Percentiles rank a stretch among this genome's conserved stretches.
Evolutionary conservation across 2,888 invertebrate genomes (phyloP).

Genomic region (Drosophila nigricruria): DNA sequence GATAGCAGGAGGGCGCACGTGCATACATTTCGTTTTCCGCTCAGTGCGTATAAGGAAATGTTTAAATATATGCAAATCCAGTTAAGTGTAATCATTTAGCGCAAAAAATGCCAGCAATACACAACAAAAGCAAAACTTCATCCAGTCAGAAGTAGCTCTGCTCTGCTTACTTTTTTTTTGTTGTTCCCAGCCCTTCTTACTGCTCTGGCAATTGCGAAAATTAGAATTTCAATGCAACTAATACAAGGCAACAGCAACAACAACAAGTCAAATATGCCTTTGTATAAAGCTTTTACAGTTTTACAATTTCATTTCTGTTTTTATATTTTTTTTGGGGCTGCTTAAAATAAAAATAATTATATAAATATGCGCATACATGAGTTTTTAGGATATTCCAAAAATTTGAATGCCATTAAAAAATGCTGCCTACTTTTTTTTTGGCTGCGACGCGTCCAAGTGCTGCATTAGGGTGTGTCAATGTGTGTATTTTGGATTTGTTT

Average conservation of each 20-base stretch:
- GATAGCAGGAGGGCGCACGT: constrained; percentile 58
- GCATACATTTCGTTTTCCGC: constrained; percentile 76
- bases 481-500: neutral
- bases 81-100: constrained; percentile 82
- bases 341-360: constrained; percentile 32
- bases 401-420: constrained; percentile 58
- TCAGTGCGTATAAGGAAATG: constrained; percentile 78
- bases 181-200: neutral
- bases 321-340: constrained; percentile 15
- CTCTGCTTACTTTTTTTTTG: constrained; percentile 16
- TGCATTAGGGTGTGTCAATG: constrained; percentile 12
- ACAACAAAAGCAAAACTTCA: constrained; percentile 44
- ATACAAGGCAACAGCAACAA: constrained; percentile 48
- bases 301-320: constrained; percentile 22
- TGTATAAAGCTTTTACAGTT: constrained; percentile 45
- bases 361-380: constrained; percentile 31
- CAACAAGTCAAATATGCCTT: constrained; percentile 36
- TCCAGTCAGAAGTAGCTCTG: constrained; percentile 37
- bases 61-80: constrained; percentile 81
- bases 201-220: constrained; percentile 60
- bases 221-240: constrained; percentile 79
- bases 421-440: constrained; percentile 61
- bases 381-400: constrained; percentile 13
- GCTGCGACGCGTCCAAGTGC: neutral
- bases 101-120: constrained; percentile 61